phyloP scores from a whole-genome alignment of 2,113 vertebrate genomes.

The Actenoides hombroni region DNA sequence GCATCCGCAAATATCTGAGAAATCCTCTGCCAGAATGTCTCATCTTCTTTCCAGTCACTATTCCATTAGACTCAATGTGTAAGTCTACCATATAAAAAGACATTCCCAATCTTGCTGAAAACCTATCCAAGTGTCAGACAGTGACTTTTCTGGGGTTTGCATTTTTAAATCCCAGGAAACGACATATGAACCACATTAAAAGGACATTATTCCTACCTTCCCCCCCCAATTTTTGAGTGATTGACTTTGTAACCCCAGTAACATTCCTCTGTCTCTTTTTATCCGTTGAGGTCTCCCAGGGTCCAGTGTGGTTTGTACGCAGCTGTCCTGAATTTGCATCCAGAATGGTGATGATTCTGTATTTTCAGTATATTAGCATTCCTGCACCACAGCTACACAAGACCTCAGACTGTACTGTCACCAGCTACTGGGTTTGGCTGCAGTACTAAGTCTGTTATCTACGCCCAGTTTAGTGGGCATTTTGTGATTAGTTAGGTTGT shows the following conservation, averaged over 20 bases:
- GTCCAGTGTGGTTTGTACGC: background rate
- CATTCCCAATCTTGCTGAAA: background rate
- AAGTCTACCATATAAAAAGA: background rate
- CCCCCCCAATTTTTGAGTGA: background rate
- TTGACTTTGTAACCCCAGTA: background rate
- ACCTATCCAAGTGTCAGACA: background rate
- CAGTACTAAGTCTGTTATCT: background rate
- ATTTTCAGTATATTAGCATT: background rate
- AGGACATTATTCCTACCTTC: background rate
- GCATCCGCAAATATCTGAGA: background rate
- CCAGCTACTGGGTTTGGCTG: background rate
- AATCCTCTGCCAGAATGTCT: background rate
- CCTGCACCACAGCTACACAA: background rate
- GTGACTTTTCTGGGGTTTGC: background rate
- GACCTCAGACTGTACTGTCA: background rate
- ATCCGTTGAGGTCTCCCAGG: background rate
- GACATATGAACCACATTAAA: background rate
- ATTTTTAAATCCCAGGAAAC: background rate
- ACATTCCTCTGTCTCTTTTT: background rate
- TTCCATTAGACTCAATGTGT: rapidly evolving
- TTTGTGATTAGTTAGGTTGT: background rate
- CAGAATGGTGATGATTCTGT: background rate
- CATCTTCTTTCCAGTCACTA: background rate
- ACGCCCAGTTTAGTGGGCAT: background rate
- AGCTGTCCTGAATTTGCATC: background rate